phyloP scores from a whole-genome alignment of 2,797 vertebrate genomes.

The Petrocephalus sullivani region DNA sequence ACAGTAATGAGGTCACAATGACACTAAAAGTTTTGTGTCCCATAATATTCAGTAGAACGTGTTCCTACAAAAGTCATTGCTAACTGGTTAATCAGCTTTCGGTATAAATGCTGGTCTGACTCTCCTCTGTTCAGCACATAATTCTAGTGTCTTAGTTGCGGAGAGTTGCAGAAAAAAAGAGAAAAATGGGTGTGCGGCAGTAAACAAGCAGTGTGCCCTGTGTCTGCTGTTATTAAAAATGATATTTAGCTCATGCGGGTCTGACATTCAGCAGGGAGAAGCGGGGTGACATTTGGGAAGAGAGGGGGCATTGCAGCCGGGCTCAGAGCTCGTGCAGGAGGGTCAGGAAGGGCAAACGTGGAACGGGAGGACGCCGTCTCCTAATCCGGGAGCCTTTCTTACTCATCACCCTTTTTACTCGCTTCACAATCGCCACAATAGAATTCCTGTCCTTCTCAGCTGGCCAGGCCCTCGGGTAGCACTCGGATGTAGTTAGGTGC shows the following conservation, averaged over 20 bases:
- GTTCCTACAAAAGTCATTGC: background rate
- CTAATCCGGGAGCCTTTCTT: background rate
- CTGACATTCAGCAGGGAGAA: slow-evolving; percentile 11
- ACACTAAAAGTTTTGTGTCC: background rate
- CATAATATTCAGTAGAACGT: background rate
- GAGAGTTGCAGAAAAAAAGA: background rate
- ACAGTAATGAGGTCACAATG: background rate
- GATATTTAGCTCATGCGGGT: slow-evolving; percentile 9
- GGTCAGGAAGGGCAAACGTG: background rate
- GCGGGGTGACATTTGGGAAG: slow-evolving; percentile 11
- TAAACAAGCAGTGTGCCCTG: background rate
- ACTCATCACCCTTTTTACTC: background rate
- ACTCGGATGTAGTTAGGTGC: background rate
- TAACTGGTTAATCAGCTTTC: background rate
- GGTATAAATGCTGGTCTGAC: background rate
- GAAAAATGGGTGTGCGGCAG: background rate
- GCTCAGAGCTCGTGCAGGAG: background rate
- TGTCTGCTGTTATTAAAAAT: background rate
- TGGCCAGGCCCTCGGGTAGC: background rate
- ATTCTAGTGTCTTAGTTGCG: background rate
- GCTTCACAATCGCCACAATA: background rate
- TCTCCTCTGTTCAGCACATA: background rate
- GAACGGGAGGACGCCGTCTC: background rate
- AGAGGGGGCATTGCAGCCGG: background rate
- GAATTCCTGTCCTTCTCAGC: background rate